phyloP scores from a whole-genome alignment of 2,797 vertebrate species.

The Lerista edwardsae region DNA sequence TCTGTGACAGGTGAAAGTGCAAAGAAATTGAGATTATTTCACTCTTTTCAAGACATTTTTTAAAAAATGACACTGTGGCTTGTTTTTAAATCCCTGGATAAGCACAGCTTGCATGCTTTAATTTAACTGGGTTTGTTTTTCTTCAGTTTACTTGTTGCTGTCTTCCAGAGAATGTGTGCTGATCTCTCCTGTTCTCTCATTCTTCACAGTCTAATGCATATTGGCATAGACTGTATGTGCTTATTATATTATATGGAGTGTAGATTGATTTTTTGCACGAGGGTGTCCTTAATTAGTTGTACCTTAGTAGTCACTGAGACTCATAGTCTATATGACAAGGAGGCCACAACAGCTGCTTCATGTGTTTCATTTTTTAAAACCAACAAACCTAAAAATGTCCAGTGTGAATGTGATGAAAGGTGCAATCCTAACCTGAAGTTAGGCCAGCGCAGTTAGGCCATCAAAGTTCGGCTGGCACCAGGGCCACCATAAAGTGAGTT shows the following conservation, averaged over 20 bases:
- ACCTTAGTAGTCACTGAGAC: not conserved
- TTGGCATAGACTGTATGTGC: too few relatives aligned
- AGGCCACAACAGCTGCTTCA: not conserved
- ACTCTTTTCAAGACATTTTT: not conserved
- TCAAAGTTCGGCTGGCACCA: too few relatives aligned
- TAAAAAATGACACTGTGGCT: not conserved
- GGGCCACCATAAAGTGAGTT: too few relatives aligned
- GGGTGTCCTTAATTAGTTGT: not conserved
- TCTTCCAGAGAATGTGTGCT: not conserved
- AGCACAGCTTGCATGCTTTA: not conserved
- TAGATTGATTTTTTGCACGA: not conserved
- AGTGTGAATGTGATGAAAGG: not conserved
- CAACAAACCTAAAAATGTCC: not conserved
- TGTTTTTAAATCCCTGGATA: not conserved
- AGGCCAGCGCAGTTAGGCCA: too few relatives aligned
- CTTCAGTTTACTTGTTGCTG: not conserved
- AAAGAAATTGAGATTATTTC: not conserved
- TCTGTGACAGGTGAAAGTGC: not conserved
- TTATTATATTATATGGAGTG: not conserved
- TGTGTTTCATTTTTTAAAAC: not conserved
- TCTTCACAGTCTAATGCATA: not conserved
- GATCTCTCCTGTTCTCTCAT: not conserved
- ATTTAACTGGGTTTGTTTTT: not conserved
- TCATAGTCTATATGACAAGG: not conserved
- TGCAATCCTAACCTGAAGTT: too few relatives aligned